Conservation (phyloP, 2,113 vertebrate genomes). For the Herpetotheres cachinnans region DNA sequence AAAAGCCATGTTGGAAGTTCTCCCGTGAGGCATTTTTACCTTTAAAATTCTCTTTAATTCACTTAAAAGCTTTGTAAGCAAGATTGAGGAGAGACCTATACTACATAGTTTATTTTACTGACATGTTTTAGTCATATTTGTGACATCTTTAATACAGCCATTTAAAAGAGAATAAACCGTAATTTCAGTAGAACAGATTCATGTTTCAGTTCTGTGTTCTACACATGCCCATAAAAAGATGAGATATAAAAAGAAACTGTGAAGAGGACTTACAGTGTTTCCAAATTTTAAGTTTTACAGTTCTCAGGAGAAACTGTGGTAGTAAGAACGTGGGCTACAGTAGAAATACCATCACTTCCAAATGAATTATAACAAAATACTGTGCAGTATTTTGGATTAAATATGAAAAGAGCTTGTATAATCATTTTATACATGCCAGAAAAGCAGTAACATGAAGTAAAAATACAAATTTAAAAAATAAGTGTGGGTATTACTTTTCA, state of each 20-base stretch:
- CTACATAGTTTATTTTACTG: neutral
- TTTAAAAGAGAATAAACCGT: neutral
- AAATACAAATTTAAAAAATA: neutral
- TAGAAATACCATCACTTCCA: constrained; percentile 5
- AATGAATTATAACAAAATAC: neutral
- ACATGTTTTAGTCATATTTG: neutral
- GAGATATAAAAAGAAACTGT: neutral
- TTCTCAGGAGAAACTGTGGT: constrained; percentile 6
- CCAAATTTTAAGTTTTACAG: constrained; percentile 2
- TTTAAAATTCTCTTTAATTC: neutral
- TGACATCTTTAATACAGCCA: neutral
- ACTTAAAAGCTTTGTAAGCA: neutral
- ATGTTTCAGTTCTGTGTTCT: neutral
- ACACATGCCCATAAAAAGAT: neutral
- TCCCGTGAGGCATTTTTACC: neutral
- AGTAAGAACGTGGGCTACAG: neutral
- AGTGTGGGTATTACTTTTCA: constrained; percentile 19
- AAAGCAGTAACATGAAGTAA: neutral
- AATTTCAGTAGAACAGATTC: neutral
- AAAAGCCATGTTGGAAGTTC: neutral
- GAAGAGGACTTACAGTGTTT: neutral
- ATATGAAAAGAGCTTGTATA: neutral
- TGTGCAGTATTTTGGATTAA: neutral
- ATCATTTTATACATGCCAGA: neutral
- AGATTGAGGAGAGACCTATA: neutral